Conservation (phyloP, 1,140 invertebrate genomes). For the Drosophila pseudoananassae region DNA sequence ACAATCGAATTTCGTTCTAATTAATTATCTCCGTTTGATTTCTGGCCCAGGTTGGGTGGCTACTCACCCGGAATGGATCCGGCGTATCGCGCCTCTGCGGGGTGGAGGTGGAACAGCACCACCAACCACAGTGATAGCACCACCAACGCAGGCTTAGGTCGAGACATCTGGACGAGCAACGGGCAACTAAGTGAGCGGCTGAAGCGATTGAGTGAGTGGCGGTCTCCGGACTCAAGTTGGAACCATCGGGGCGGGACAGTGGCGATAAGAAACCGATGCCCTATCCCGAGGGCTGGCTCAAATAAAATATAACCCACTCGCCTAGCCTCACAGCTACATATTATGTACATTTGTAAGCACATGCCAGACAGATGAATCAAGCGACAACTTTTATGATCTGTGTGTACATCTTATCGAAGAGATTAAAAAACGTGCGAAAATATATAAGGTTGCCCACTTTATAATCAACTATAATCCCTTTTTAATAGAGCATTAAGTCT, state of each 20-base stretch:
- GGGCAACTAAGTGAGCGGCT: conserved; percentile 57
- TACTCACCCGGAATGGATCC: conserved; percentile 59
- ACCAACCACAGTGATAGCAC: conserved; percentile 36
- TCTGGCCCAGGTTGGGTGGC: background rate
- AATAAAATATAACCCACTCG: background rate
- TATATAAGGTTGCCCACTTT: background rate
- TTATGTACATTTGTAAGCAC: background rate
- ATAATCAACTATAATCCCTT: background rate
- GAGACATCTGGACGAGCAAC: conserved; percentile 51
- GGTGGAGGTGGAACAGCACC: conserved; percentile 29
- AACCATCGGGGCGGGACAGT: background rate
- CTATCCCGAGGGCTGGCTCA: background rate
- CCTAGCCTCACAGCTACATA: background rate
- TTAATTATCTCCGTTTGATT: background rate
- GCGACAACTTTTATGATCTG: background rate
- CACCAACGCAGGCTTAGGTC: conserved; percentile 39
- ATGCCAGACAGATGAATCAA: background rate
- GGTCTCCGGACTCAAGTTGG: conserved; percentile 8
- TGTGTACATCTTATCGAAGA: background rate
- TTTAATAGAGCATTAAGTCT: too few relatives aligned
- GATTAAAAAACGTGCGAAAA: background rate
- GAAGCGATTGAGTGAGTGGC: conserved; percentile 1
- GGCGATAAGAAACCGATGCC: conserved; percentile 4
- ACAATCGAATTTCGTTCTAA: background rate
- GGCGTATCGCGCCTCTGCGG: conserved; percentile 37